Percentiles rank a stretch among this genome's conserved stretches.
Evolutionary conservation across 2,888 invertebrate species (phyloP).

Genomic region (Autographa gamma): DNA sequence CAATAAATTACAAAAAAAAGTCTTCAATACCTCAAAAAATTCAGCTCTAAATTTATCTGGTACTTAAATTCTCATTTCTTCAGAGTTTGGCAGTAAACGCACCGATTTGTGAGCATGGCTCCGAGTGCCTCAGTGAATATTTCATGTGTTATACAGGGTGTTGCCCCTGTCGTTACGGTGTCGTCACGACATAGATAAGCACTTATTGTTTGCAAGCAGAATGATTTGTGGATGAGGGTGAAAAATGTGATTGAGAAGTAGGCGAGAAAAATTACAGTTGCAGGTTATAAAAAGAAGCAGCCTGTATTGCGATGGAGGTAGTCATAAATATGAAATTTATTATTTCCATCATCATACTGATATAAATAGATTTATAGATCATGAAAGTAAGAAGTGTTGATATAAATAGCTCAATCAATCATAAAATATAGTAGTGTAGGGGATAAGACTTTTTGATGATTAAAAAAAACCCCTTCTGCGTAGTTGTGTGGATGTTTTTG

Average conservation of each 20-base stretch:
- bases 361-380: too few species aligned
- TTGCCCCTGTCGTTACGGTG: not conserved
- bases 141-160: conserved; percentile 1
- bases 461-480: too few species aligned
- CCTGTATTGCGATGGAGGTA: too few species aligned
- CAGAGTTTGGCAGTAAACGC: conserved; percentile 2
- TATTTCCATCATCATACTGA: too few species aligned
- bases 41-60: not conserved
- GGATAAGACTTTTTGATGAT: too few species aligned
- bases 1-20: too few species aligned
- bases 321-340: too few species aligned
- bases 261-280: not conserved
- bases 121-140: not conserved
- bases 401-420: too few species aligned
- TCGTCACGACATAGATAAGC: conserved; percentile 2
- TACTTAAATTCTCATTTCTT: conserved; percentile 4
- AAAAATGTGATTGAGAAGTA: not conserved
- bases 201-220: not conserved
- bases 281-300: not conserved
- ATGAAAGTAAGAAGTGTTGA: too few species aligned
- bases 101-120: not conserved
- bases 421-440: too few species aligned
- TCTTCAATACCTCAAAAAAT: too few species aligned
- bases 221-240: conserved; percentile 1
- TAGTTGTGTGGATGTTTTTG: too few species aligned